Base-by-base conservation (phyloP, 2,888 invertebrate genomes). In the Listrodromus nycthemerus region DNA sequence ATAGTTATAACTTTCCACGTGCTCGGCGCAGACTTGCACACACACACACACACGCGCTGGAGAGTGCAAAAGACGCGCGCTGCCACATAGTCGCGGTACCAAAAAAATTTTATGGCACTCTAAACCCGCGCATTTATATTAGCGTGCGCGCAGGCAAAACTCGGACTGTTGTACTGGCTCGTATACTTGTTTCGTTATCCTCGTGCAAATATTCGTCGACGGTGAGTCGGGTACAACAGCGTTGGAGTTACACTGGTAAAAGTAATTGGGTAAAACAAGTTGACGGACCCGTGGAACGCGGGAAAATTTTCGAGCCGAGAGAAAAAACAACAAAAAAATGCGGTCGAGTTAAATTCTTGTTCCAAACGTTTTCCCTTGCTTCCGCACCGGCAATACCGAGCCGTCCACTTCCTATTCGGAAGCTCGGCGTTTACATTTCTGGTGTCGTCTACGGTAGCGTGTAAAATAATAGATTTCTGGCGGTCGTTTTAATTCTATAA, bases 41-140 rank as follows among this genome's bases (percentile, higher is more conserved):
- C 74, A 52, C 77, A 78, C 75, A 33, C 33, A 33, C 33, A 33
- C 33, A 33, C 33, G 2, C 33, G 69, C 77, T 65, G 55, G 61
- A 50, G 50, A 61, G 71, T 48, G 65, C 71, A 66, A 70, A 63
- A 69, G 41, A 69, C 52, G 21, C 70, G 52, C 71, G 65, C 65
- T 74, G 76, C 82, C 76, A 61, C 84, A 77, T 74, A 80, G 66
- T 37, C 63, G 69, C 24, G 81, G 75, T 82, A 76, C 76, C 79
- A 61, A 58, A 27, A 27, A 84, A 79, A 61, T 84, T 84, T 84
- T 84, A 84, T 79, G 84, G 84, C 75, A 82, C 84, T 84, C 75
- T 82, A 84, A 50, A 79, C 84, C 82, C 82, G 65, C 67, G 67
- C 75, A 79, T 82, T 84, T 82, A 84, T 84, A 82, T 81, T 79